Conservation (phyloP, 2,797 vertebrate species). For the Salmo trutta region DNA sequence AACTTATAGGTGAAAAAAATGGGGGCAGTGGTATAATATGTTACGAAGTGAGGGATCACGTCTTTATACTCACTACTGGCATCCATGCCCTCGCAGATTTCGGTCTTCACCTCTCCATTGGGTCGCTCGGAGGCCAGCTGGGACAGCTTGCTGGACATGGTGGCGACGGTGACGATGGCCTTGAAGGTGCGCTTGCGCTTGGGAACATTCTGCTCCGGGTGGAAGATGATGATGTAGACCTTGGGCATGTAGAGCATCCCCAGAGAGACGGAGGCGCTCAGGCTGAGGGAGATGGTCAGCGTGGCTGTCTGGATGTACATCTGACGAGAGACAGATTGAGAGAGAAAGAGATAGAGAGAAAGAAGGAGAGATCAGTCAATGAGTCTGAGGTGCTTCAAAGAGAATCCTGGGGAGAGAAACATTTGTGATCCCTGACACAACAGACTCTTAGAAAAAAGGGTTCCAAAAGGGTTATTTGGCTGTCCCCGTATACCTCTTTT, state of each 20-base stretch:
- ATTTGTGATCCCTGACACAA: not conserved
- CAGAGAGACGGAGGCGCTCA: slow-evolving; percentile 96
- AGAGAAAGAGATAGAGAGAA: not conserved
- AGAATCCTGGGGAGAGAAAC: not conserved
- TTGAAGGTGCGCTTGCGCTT: slow-evolving; percentile 97
- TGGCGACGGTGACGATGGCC: slow-evolving; percentile 93
- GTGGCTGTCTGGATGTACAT: slow-evolving; percentile 99
- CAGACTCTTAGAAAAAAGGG: no score
- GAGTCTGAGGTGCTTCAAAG: not conserved
- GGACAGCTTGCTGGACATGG: slow-evolving; percentile 93
- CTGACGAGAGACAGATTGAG: slow-evolving; percentile 64
- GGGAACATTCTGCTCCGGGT: slow-evolving; percentile 96
- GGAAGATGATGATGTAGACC: slow-evolving; percentile 96
- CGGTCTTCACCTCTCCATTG: slow-evolving; percentile 95
- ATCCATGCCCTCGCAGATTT: slow-evolving; percentile 93
- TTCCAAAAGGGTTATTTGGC: no score
- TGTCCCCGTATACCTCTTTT: no score
- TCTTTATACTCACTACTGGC: slow-evolving; percentile 85
- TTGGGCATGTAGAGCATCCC: slow-evolving; percentile 99
- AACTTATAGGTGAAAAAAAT: not conserved
- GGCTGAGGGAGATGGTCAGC: slow-evolving; percentile 94
- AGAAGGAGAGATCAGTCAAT: not conserved
- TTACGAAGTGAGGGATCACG: slow-evolving; percentile 15
- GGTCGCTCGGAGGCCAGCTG: slow-evolving; percentile 93
- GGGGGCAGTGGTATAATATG: slow-evolving; percentile 38